Evolutionary conservation across 2,797 vertebrate genomes (phyloP).

Genomic region (Aselliscus stoliczkanus): DNA sequence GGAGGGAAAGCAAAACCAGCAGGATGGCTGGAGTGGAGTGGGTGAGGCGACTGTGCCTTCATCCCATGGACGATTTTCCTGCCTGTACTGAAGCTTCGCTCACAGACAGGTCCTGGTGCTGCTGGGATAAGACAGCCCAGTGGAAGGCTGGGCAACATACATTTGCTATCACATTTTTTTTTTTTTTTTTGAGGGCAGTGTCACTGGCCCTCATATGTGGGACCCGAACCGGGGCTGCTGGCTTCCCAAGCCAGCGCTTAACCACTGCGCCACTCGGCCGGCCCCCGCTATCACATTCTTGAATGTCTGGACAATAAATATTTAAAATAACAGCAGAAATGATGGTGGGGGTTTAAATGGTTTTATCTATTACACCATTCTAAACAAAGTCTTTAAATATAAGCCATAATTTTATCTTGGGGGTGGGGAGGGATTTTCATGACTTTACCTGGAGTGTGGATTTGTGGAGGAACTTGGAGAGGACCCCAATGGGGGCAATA

Average conservation of each 20-base stretch:
- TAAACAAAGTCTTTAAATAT: background rate
- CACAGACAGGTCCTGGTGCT: background rate
- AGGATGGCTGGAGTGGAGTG: background rate
- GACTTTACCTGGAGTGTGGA: background rate
- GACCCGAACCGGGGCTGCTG: too few species aligned
- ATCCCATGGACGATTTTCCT: background rate
- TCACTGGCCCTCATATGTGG: too few species aligned
- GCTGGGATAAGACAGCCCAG: background rate
- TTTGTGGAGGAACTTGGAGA: background rate
- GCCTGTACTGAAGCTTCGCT: background rate
- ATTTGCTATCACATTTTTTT: background rate
- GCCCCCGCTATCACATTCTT: background rate
- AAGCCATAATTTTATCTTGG: background rate
- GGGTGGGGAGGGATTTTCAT: background rate
- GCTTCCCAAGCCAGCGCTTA: too few species aligned
- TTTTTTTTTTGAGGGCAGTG: too few species aligned
- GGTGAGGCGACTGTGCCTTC: accelerated
- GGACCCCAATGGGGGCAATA: background rate
- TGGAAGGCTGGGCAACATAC: background rate
- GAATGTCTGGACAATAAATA: background rate
- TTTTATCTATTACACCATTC: background rate
- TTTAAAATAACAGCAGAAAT: background rate
- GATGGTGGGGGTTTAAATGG: background rate
- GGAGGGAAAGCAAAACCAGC: background rate
- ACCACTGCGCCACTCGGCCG: too few species aligned